Conservation (phyloP, 2,797 vertebrate species). For the Spatula versicolor region DNA sequence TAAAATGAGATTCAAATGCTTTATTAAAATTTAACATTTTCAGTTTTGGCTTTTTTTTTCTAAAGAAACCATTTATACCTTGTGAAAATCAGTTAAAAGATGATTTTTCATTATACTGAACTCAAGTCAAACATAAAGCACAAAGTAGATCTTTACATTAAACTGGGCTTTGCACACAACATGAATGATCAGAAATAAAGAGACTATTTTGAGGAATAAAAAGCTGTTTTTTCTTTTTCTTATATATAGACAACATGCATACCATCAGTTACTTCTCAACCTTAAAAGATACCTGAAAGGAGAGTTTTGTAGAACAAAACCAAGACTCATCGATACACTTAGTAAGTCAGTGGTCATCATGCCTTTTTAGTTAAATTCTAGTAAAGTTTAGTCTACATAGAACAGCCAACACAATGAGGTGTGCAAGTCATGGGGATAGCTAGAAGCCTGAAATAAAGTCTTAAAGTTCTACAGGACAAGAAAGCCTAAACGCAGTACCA, state of each 20-base stretch:
- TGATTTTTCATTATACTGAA: slow-evolving; percentile 18
- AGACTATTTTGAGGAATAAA: slow-evolving; percentile 45
- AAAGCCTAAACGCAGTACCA: slow-evolving; percentile 29
- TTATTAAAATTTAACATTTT: slow-evolving; percentile 60
- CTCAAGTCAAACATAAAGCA: slow-evolving; percentile 60
- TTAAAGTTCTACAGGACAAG: slow-evolving; percentile 71
- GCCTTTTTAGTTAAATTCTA: slow-evolving; percentile 67
- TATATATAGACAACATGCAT: slow-evolving; percentile 59
- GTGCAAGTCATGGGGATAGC: slow-evolving; percentile 70
- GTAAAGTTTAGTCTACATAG: slow-evolving; percentile 66
- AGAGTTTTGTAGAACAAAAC: slow-evolving; percentile 67
- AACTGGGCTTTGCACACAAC: slow-evolving; percentile 64
- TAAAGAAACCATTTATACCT: slow-evolving; percentile 40
- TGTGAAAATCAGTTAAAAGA: slow-evolving; percentile 57
- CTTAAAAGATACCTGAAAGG: slow-evolving; percentile 68
- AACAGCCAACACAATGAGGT: slow-evolving; percentile 72
- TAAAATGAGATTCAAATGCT: slow-evolving; percentile 44
- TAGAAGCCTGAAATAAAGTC: slow-evolving; percentile 75
- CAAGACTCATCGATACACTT: slow-evolving; percentile 52
- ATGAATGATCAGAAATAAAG: slow-evolving; percentile 34
- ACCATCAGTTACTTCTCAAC: slow-evolving; percentile 62
- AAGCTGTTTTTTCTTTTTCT: slow-evolving; percentile 4
- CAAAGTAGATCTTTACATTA: slow-evolving; percentile 43
- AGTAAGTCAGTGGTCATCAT: slow-evolving; percentile 68
- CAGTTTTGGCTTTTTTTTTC: slow-evolving; percentile 63